Evolutionary conservation across 2,888 invertebrate species (phyloP).

Genomic region (Cremastinae sp.): DNA sequence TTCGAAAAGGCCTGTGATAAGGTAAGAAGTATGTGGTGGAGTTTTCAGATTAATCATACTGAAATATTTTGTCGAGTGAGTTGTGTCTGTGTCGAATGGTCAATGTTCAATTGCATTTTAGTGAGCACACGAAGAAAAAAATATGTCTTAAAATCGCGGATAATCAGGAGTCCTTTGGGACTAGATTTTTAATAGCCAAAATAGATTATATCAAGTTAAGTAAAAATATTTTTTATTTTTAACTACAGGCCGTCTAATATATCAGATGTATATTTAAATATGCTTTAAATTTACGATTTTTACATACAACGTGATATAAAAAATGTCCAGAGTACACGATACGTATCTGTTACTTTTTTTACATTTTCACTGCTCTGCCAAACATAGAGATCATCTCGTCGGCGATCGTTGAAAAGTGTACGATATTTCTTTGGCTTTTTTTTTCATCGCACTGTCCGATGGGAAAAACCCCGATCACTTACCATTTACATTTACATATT

Average conservation of each 20-base stretch:
- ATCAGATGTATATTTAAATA: not conserved
- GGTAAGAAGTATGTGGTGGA: too few relatives aligned
- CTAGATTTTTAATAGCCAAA: too few relatives aligned
- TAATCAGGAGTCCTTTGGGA: too few relatives aligned
- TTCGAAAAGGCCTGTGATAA: too few relatives aligned
- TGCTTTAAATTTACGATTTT: constrained; percentile 17
- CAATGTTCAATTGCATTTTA: constrained; percentile 45
- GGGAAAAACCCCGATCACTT: constrained; percentile 22
- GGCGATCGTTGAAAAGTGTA: not conserved
- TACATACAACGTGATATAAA: constrained; percentile 34
- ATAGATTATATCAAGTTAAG: too few relatives aligned
- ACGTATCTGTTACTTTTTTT: not conserved
- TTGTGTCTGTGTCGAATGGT: constrained; percentile 28
- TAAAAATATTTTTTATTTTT: constrained; percentile 15
- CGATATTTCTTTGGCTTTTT: constrained; percentile 30
- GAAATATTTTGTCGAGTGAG: constrained; percentile 11
- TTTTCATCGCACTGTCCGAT: constrained; percentile 22
- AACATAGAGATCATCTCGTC: constrained; percentile 11
- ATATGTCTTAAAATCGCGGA: not conserved
- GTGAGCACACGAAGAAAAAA: constrained; percentile 5
- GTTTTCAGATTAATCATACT: constrained; percentile 22
- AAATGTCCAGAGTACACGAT: constrained; percentile 30
- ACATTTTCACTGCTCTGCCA: not conserved
- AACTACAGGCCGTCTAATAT: not conserved
- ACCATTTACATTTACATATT: constrained; percentile 73